phyloP scores from a whole-genome alignment of 2,888 invertebrate species.

The Tipula helvola region DNA sequence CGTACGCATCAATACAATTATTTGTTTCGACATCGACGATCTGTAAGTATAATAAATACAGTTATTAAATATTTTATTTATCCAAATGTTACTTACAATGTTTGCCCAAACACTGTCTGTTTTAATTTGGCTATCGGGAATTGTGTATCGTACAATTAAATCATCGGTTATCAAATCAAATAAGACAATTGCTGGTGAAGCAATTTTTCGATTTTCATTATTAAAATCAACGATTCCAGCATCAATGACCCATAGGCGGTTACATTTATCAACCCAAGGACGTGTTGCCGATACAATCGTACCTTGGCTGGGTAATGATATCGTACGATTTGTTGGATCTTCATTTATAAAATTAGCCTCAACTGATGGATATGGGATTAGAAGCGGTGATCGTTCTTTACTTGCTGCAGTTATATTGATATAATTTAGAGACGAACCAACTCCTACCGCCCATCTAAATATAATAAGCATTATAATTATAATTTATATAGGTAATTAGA shows the following conservation, averaged over 20 bases:
- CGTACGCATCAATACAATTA: neutral
- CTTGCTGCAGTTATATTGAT: neutral
- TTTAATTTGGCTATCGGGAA: neutral
- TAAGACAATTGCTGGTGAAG: neutral
- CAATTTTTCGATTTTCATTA: neutral
- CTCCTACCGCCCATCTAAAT: neutral
- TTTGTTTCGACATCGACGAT: neutral
- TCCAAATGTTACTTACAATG: neutral
- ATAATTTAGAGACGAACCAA: neutral
- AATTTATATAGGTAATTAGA: neutral
- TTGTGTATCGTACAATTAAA: neutral
- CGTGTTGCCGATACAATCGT: neutral
- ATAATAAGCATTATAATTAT: neutral
- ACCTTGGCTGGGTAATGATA: neutral
- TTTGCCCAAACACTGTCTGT: neutral
- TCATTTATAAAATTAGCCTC: neutral
- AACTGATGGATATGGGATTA: neutral
- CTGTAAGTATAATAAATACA: neutral
- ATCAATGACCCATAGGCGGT: neutral
- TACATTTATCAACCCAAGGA: neutral
- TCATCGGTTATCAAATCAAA: neutral
- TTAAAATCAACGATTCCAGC: neutral
- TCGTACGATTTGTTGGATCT: neutral
- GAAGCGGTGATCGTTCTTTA: neutral
- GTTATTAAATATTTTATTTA: neutral